phyloP scores from a whole-genome alignment of 1,140 invertebrate species.

The Spodoptera litura region DNA sequence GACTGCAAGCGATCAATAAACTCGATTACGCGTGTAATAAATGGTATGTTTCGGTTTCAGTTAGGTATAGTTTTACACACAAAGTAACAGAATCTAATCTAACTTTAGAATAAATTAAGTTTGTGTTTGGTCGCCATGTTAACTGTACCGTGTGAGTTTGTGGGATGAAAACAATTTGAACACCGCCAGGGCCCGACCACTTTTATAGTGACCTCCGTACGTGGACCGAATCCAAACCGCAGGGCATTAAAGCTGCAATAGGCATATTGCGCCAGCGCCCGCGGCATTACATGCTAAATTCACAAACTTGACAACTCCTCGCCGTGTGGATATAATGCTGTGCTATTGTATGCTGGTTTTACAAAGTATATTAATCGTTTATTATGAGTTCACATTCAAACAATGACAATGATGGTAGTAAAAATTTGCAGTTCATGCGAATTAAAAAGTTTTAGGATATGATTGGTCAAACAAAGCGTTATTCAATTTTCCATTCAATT shows the following conservation, averaged over 20 bases:
- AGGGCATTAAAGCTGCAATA: conserved; percentile 74
- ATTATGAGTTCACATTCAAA: neutral
- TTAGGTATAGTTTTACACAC: conserved; percentile 45
- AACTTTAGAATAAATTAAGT: conserved; percentile 55
- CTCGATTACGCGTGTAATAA: neutral
- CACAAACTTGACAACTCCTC: conserved; percentile 51
- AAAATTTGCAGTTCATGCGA: neutral
- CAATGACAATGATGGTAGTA: neutral
- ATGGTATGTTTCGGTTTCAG: conserved; percentile 14
- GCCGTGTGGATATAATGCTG: conserved; percentile 9
- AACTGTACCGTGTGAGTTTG: conserved; percentile 65
- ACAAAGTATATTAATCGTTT: neutral
- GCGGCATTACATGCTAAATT: conserved; percentile 58
- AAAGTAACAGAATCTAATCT: conserved; percentile 49
- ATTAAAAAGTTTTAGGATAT: neutral
- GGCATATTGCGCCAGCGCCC: conserved; percentile 64
- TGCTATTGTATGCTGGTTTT: conserved; percentile 8
- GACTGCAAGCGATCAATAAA: conserved; percentile 24
- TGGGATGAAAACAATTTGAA: conserved; percentile 77
- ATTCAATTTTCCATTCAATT: conserved; percentile 7
- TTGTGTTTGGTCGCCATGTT: conserved; percentile 58
- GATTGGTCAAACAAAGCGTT: conserved; percentile 4
- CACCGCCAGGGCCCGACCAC: conserved; percentile 64
- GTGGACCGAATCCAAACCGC: conserved; percentile 78
- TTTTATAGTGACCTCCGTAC: conserved; percentile 73